Conservation (phyloP, 2,888 invertebrate genomes). For the Meloe dianella region DNA sequence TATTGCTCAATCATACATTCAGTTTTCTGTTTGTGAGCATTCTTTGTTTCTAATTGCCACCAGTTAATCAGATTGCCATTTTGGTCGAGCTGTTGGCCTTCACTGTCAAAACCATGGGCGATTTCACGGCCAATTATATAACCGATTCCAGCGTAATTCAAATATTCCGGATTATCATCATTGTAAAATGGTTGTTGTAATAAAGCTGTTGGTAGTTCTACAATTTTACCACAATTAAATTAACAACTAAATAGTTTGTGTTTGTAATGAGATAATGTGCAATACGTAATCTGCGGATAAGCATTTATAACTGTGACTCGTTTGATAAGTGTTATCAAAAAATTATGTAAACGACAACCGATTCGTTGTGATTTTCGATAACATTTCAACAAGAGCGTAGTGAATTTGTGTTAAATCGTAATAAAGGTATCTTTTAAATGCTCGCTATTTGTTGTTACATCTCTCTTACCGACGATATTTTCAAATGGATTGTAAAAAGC, state of each 20-base stretch:
- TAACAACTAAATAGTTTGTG: too few relatives aligned
- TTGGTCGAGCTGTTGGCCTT: slow-evolving; percentile 86
- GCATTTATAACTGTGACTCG: too few relatives aligned
- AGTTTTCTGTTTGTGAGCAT: slow-evolving; percentile 70
- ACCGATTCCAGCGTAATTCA: slow-evolving; percentile 87
- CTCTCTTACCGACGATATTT: slow-evolving; percentile 64
- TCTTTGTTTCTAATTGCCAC: slow-evolving; percentile 62
- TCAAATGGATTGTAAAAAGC: slow-evolving; percentile 64
- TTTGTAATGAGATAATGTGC: too few relatives aligned
- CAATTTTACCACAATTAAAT: slow-evolving; percentile 16
- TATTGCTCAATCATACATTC: slow-evolving; percentile 90
- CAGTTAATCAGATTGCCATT: slow-evolving; percentile 76
- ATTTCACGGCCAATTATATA: slow-evolving; percentile 88
- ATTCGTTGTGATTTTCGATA: not conserved
- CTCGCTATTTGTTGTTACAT: too few relatives aligned
- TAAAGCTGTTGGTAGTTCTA: slow-evolving; percentile 89
- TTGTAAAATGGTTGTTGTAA: slow-evolving; percentile 87
- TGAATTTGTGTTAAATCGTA: too few relatives aligned
- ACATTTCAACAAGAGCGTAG: too few relatives aligned
- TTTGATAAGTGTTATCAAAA: too few relatives aligned
- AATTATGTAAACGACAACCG: too few relatives aligned
- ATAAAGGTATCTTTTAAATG: too few relatives aligned
- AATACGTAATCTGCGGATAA: too few relatives aligned
- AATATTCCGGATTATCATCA: slow-evolving; percentile 80
- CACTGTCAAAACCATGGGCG: slow-evolving; percentile 83